These are phyloP conservation scores for Tachycineta bicolor DNA, from an alignment of 2,113 vertebrate species.

Conservation along the genomic window DNA sequence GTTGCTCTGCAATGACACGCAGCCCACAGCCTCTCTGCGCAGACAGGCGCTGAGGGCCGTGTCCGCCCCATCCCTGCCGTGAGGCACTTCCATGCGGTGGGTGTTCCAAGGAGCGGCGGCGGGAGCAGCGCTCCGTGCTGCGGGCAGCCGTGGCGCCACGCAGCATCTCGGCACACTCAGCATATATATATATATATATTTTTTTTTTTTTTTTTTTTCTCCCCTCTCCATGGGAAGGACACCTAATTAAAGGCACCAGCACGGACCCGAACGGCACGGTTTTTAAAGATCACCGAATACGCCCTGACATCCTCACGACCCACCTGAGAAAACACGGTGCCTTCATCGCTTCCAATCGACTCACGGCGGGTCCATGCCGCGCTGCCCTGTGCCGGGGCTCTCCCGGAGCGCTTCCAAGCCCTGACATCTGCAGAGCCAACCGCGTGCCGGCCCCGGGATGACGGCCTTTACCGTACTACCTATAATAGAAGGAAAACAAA, in stretches of 20 bases:
- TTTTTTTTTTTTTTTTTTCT: too few species aligned
- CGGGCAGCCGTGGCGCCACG: not conserved
- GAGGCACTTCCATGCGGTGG: not conserved
- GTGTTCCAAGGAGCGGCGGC: not conserved
- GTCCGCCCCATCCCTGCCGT: fast-evolving
- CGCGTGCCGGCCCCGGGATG: too few species aligned
- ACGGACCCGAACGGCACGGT: too few species aligned
- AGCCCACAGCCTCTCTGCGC: not conserved
- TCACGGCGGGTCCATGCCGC: not conserved
- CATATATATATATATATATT: too few species aligned
- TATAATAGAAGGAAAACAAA: not conserved
- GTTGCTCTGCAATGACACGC: fast-evolving
- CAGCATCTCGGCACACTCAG: not conserved
- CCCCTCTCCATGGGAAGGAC: too few species aligned
- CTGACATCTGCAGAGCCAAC: not conserved
- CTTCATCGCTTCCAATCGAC: fast-evolving
- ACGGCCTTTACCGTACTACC: not conserved
- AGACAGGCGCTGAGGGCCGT: fast-evolving
- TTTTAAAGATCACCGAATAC: not conserved
- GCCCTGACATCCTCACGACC: not conserved
- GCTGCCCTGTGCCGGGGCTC: not conserved
- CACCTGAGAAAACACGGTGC: not conserved
- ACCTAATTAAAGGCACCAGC: not conserved
- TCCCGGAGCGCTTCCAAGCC: not conserved
- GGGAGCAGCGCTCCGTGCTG: too few species aligned